Conservation (phyloP, 2,888 invertebrate genomes). For the Rhynchonema sp. region DNA sequence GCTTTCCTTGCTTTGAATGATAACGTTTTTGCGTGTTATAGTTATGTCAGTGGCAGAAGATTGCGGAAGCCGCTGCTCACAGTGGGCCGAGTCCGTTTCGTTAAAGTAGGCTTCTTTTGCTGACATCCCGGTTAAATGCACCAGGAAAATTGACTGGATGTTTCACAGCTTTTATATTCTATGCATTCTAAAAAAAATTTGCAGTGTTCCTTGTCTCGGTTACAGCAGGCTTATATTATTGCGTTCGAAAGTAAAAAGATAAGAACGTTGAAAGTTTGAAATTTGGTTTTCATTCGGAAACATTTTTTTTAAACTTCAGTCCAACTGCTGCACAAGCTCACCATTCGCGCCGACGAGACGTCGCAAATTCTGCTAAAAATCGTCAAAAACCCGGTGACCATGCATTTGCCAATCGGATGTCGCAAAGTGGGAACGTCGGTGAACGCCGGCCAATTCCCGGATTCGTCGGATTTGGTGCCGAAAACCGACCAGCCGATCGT, state of each 20-base stretch:
- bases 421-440: constrained; percentile 74
- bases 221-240: too few relatives aligned
- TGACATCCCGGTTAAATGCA: too few relatives aligned
- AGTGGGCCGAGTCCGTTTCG: too few relatives aligned
- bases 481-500: constrained; percentile 46
- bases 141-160: too few relatives aligned
- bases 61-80: too few relatives aligned
- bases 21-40: too few relatives aligned
- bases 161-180: too few relatives aligned
- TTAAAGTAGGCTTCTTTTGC: too few relatives aligned
- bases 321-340: constrained; percentile 80
- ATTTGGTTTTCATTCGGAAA: neutral
- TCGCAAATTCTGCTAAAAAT: constrained; percentile 66
- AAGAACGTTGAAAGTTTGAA: neutral
- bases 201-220: too few relatives aligned
- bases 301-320: constrained; percentile 40
- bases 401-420: constrained; percentile 83
- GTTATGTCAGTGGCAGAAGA: too few relatives aligned
- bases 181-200: too few relatives aligned
- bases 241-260: neutral
- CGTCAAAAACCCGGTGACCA: constrained; percentile 82
- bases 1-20: too few relatives aligned
- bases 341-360: constrained; percentile 70
- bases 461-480: constrained; percentile 4
- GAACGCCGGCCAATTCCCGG: constrained; percentile 44